Evolutionary conservation across 2,113 vertebrate species (phyloP).

Genomic region (Phasianus colchicus): DNA sequence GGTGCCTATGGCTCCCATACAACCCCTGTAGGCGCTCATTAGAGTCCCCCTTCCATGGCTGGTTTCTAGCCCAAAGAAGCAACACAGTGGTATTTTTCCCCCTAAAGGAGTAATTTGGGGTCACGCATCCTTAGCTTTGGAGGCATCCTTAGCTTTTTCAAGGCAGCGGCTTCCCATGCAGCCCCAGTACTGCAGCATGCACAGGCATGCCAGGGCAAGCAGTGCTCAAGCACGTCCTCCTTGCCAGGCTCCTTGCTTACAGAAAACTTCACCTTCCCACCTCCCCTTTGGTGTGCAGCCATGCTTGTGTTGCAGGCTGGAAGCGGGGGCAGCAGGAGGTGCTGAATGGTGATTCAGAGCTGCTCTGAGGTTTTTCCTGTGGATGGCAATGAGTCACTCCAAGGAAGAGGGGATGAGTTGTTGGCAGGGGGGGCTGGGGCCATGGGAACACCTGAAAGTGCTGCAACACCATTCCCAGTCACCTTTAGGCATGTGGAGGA

Average conservation of each 20-base stretch:
- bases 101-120: background rate
- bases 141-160: background rate
- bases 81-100: background rate
- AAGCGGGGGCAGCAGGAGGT: background rate
- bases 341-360: background rate
- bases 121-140: background rate
- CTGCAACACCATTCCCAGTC: background rate
- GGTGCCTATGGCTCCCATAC: background rate
- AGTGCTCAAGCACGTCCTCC: background rate
- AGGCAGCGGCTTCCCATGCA: background rate
- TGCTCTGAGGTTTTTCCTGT: background rate
- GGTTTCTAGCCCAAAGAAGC: background rate
- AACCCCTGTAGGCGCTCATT: background rate
- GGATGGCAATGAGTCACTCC: background rate
- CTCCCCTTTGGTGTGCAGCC: background rate
- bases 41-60: background rate
- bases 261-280: background rate
- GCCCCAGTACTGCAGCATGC: background rate
- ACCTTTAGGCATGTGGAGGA: fast-evolving
- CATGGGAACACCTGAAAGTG: background rate
- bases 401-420: background rate
- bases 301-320: background rate
- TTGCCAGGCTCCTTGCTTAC: conserved; percentile 26
- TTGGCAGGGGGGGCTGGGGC: background rate
- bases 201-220: background rate